phyloP scores from a whole-genome alignment of 2,888 invertebrate species.

The Anorthoa munda region DNA sequence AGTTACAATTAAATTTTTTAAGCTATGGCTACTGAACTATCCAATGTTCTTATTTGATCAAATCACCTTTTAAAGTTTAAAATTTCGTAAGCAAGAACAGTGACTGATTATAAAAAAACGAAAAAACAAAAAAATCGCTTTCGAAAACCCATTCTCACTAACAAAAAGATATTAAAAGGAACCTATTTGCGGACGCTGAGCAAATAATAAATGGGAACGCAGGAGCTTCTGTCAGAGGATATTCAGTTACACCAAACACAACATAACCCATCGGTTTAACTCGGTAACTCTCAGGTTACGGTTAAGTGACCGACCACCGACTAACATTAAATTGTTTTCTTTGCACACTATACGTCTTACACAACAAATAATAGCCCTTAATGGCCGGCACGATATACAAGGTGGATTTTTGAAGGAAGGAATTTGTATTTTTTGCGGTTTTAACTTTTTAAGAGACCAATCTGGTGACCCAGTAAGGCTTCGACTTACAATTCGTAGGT shows the following conservation, averaged over 20 bases:
- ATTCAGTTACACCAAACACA: conserved; percentile 87
- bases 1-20: too few species aligned
- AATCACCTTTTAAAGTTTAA: not conserved
- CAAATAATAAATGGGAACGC: conserved; percentile 83
- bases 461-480: too few species aligned
- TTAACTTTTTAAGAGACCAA: too few species aligned
- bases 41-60: not conserved
- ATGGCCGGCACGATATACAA: conserved; percentile 30
- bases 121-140: conserved; percentile 10
- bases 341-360: conserved; percentile 75
- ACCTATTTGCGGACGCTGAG: conserved; percentile 74
- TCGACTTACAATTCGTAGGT: too few species aligned
- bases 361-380: conserved; percentile 71
- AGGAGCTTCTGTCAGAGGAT: conserved; percentile 83
- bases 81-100: not conserved
- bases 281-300: conserved; percentile 81
- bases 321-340: conserved; percentile 89
- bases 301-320: conserved; percentile 88
- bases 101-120: not conserved
- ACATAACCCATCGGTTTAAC: conserved; percentile 84
- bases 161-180: conserved; percentile 41
- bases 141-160: conserved; percentile 35
- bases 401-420: too few species aligned
- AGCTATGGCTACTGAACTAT: not conserved
- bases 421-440: too few species aligned